Percentiles rank a stretch among this genome's conserved stretches.
These are phyloP conservation scores for Lethenteron camtschaticum DNA, from an alignment of 2,113 vertebrate species.

Conservation along the genomic window DNA sequence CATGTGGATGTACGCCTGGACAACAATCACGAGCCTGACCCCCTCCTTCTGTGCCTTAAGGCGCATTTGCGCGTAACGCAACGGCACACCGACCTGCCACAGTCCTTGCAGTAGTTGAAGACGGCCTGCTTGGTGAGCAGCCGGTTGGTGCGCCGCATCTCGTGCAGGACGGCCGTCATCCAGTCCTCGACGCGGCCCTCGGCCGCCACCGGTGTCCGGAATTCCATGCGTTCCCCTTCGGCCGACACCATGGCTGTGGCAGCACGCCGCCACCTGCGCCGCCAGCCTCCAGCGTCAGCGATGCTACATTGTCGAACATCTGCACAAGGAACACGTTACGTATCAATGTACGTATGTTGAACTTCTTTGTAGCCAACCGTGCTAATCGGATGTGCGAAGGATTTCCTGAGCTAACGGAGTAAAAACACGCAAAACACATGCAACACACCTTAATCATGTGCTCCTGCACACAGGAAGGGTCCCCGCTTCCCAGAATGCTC, in stretches of 20 bases:
- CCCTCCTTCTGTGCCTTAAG: no score
- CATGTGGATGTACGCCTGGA: no score
- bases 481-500: constrained; percentile 68
- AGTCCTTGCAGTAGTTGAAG: constrained; percentile 48
- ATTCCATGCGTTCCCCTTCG: constrained; percentile 61
- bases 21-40: no score
- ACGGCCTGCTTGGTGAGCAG: constrained; percentile 85
- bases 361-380: no score
- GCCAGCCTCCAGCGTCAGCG: constrained; percentile 38
- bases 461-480: constrained; percentile 64
- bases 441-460: constrained; percentile 73
- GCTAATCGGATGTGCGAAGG: no score
- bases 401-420: no score
- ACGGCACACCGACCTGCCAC: constrained; percentile 34
- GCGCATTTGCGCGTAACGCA: no score
- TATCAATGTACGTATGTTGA: neutral
- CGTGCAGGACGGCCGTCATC: constrained; percentile 54
- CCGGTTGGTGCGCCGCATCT: constrained; percentile 70
- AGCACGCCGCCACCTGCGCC: constrained; percentile 24
- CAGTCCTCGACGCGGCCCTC: constrained; percentile 73
- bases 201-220: constrained; percentile 31
- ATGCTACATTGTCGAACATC: constrained; percentile 89
- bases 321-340: constrained; percentile 11
- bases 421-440: no score
- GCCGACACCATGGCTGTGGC: constrained; percentile 68